Evolutionary conservation across 2,113 vertebrate genomes (phyloP).

Genomic region (Daphoenositta chrysoptera): DNA sequence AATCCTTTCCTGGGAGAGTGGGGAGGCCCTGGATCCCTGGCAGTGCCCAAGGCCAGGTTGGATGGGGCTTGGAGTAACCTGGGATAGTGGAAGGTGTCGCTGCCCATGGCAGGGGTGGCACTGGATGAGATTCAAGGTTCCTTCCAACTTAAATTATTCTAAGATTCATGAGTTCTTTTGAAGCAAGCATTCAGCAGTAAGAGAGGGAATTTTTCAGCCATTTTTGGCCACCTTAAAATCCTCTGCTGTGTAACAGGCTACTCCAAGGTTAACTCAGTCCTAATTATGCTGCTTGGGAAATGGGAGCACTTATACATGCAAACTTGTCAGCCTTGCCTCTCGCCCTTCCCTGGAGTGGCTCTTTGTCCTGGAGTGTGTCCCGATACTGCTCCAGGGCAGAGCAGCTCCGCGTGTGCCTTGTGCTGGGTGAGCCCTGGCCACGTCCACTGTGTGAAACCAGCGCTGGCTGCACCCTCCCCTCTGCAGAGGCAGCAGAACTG

Average conservation of each 20-base stretch:
- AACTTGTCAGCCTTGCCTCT: background rate
- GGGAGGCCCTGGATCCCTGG: background rate
- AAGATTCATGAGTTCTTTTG: rapidly evolving
- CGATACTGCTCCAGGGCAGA: background rate
- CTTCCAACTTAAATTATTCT: background rate
- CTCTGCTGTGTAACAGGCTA: background rate
- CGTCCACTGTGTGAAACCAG: background rate
- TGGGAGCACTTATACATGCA: rapidly evolving
- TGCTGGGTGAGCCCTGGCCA: background rate
- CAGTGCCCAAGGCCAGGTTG: background rate
- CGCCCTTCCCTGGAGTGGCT: background rate
- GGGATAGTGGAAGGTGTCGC: background rate
- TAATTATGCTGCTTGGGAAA: background rate
- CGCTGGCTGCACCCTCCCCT: background rate
- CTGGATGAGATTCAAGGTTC: rapidly evolving
- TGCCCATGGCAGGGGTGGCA: background rate
- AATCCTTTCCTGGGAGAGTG: rapidly evolving
- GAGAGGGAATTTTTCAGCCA: background rate
- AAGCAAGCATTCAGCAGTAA: background rate
- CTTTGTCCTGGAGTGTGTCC: rapidly evolving
- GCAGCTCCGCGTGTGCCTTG: background rate
- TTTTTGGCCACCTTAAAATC: rapidly evolving
- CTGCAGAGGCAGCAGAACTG: background rate
- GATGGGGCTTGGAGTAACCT: rapidly evolving
- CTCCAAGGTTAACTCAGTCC: background rate